Conservation (phyloP, 2,797 vertebrate genomes). For the Centroberyx gerrardi region DNA sequence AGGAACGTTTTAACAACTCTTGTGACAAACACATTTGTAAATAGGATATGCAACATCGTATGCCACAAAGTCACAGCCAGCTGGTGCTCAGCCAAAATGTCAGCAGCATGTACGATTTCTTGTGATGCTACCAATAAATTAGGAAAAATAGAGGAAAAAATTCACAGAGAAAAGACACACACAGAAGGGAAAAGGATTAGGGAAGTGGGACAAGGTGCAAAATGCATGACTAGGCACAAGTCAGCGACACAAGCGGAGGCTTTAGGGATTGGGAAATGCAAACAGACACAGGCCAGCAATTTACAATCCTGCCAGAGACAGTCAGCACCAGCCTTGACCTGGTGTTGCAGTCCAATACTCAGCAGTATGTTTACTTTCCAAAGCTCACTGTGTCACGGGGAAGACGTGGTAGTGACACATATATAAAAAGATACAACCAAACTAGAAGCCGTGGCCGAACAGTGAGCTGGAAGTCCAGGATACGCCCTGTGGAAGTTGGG, state of each 20-base stretch:
- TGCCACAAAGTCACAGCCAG: no score
- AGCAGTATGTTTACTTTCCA: constrained; percentile 42
- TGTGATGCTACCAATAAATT: no score
- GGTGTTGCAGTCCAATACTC: constrained; percentile 33
- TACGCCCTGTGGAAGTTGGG: constrained; percentile 70
- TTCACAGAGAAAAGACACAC: no score
- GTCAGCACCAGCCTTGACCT: constrained; percentile 39
- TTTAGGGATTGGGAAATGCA: constrained; percentile 29
- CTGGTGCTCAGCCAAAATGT: no score
- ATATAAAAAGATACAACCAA: constrained; percentile 6
- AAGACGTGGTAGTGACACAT: constrained; percentile 21
- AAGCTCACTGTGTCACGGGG: constrained; percentile 45
- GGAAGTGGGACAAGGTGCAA: constrained; percentile 12
- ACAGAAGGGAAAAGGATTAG: no score
- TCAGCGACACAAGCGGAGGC: constrained; percentile 18
- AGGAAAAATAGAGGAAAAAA: no score
- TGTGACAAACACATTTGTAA: no score
- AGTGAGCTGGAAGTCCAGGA: constrained; percentile 56
- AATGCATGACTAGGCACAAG: constrained; percentile 22
- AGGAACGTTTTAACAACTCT: no score
- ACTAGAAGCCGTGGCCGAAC: constrained; percentile 10
- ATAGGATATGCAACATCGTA: no score
- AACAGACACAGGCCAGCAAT: constrained; percentile 15
- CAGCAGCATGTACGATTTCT: no score
- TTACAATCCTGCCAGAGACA: constrained; percentile 35